Base-by-base conservation (phyloP, 1,140 invertebrate genomes). In the Mactra quadrangularis region DNA sequence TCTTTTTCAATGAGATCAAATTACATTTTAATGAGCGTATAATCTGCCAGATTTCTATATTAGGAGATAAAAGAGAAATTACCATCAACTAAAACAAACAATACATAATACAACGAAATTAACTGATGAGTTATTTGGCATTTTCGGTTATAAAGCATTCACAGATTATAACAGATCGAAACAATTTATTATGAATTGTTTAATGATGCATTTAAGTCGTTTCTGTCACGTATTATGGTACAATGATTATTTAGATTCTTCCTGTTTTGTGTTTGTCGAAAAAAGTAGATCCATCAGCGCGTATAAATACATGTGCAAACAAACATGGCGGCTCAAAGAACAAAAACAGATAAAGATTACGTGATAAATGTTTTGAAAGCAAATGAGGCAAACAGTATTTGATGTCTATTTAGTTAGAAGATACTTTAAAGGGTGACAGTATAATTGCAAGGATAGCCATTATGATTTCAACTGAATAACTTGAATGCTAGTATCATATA, bases 361-460 rank as follows among this genome's bases (percentile, higher is more conserved):
- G 33, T 57, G 70, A 72, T 55, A 52, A 41, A 57, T 27, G 31
- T 38, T 76, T 64, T 22, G 19, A 38, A 31, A 45, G 60, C 72
- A 75, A 45, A 59, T 75, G 53, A 55, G 55, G 41, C 27, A 68
- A 68, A 41, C 38, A 47, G 64, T 62, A 57, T 66, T 66, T 78
- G 50, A 45, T 53, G 57, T 57, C 76, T 78, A 78, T 78, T 78
- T 68, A 78, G 47, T 64, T 52, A 45, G 53, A 38, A 78, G 53
- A 66, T 15, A 57, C 76, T 55, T 78, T 78, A 78, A 50, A 19
- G 45, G 62, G 60, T 68, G 64, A 68, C 76, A 41, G 59, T 41
- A 25, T 66, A 66, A 78, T 78, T 47, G 62, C 50, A 11, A 15
- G 29, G 33, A 27, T 78, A 45, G 50, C 50, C 55, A 68, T 52